A percentile compares a stretch with the other conserved stretches of the same genome.
Evolutionary conservation across 2,888 invertebrate species (phyloP).

Genomic region (Dexiosoma caninum): DNA sequence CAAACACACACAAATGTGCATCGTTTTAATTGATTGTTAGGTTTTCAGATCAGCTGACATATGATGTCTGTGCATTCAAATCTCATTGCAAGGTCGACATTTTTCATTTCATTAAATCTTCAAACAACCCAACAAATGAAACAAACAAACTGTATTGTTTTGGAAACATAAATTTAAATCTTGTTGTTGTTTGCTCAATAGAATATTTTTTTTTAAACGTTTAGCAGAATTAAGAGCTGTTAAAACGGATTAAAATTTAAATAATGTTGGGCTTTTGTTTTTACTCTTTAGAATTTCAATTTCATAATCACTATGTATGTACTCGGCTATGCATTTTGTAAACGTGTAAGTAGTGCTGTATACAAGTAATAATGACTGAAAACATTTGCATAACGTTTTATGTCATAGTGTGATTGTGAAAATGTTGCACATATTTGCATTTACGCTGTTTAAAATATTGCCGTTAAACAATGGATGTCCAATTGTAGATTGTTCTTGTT

Average conservation of each 20-base stretch:
- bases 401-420: conserved; percentile 5
- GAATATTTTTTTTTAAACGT: background rate
- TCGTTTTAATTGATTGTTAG: background rate
- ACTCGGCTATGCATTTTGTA: too few relatives aligned
- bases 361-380: background rate
- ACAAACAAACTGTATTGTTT: background rate
- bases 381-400: conserved; percentile 6
- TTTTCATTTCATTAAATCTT: background rate
- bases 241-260: conserved; percentile 50
- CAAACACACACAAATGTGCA: background rate
- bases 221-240: conserved; percentile 40
- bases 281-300: background rate
- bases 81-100: background rate
- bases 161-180: too few relatives aligned
- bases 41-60: background rate
- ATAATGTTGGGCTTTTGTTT: background rate
- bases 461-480: conserved; percentile 37
- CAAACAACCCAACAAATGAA: background rate
- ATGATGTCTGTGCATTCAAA: background rate
- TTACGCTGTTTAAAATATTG: conserved; percentile 30
- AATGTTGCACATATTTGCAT: conserved; percentile 17
- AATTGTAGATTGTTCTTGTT: conserved; percentile 16
- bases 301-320: background rate
- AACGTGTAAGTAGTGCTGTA: background rate
- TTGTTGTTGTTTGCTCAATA: background rate